A percentile compares a stretch with the other conserved stretches of the same genome.
phyloP scores from a whole-genome alignment of 2,797 vertebrate genomes.

The Sebastes itinus region DNA sequence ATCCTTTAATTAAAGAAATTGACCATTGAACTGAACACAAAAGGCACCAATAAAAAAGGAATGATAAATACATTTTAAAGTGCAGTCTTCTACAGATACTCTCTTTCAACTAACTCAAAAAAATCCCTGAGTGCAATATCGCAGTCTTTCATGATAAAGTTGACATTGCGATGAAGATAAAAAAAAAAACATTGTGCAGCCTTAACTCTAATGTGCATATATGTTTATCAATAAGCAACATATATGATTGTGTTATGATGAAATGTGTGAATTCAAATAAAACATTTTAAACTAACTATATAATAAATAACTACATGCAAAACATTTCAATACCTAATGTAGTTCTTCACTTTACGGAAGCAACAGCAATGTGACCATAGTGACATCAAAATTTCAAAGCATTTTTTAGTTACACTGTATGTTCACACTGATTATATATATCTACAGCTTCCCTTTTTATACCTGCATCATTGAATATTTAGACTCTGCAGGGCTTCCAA shows the following conservation, averaged over 20 bases:
- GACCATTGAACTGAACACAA: too few species aligned
- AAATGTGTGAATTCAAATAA: background rate
- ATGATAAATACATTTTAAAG: too few species aligned
- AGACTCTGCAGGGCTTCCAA: slow-evolving; percentile 95
- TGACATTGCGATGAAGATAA: too few species aligned
- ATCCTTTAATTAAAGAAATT: too few species aligned
- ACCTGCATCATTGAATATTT: slow-evolving; percentile 99
- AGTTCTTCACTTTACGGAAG: background rate
- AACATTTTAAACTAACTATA: background rate
- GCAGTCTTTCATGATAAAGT: too few species aligned
- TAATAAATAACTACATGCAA: background rate
- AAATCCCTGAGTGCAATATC: too few species aligned
- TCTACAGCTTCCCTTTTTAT: slow-evolving; percentile 26
- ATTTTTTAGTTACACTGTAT: background rate
- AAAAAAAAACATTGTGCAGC: too few species aligned
- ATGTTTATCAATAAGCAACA: background rate
- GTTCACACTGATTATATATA: background rate
- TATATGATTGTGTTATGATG: background rate
- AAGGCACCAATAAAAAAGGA: too few species aligned
- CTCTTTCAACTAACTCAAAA: too few species aligned
- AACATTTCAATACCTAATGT: background rate
- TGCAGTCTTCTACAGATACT: too few species aligned
- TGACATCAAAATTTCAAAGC: background rate
- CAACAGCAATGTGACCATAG: background rate
- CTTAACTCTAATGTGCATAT: background rate